Percentiles rank a stretch among this genome's conserved stretches.
Evolutionary conservation across 2,113 vertebrate species (phyloP).

Genomic region (Cathartes aura): DNA sequence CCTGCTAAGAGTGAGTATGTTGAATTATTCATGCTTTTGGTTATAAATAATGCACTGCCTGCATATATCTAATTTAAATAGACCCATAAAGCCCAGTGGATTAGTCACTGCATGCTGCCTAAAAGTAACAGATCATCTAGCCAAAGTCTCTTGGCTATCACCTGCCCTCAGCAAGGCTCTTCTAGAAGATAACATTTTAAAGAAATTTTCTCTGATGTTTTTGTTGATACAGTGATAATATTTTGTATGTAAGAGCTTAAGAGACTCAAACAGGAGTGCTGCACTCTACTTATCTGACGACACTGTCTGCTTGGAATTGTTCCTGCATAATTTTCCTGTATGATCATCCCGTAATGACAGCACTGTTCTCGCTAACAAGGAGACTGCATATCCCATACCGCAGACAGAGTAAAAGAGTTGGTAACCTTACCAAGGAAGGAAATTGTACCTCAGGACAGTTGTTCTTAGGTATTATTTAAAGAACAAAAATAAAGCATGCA

Average conservation of each 20-base stretch:
- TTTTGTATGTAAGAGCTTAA: neutral
- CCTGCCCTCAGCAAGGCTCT: slow-evolving; percentile 7
- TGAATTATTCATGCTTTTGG: slow-evolving; percentile 74
- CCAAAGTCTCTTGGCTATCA: slow-evolving; percentile 21
- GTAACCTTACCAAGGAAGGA: neutral
- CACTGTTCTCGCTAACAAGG: neutral
- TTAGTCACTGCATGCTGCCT: slow-evolving; percentile 50
- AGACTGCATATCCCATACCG: neutral
- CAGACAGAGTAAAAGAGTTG: neutral
- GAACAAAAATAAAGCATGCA: neutral
- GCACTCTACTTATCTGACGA: neutral
- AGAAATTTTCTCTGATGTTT: neutral
- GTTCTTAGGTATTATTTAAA: neutral
- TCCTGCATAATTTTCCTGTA: neutral
- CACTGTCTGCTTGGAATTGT: neutral
- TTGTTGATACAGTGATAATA: neutral
- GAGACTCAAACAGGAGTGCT: neutral
- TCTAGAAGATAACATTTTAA: neutral
- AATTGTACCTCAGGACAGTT: neutral
- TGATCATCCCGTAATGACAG: neutral
- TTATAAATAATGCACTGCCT: slow-evolving; percentile 74
- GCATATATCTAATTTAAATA: slow-evolving; percentile 71
- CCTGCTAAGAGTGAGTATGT: slow-evolving; percentile 49
- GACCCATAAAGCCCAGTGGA: slow-evolving; percentile 35
- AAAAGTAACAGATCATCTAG: slow-evolving; percentile 57